phyloP scores from a whole-genome alignment of 2,797 vertebrate genomes.

The Channallabes apus region DNA sequence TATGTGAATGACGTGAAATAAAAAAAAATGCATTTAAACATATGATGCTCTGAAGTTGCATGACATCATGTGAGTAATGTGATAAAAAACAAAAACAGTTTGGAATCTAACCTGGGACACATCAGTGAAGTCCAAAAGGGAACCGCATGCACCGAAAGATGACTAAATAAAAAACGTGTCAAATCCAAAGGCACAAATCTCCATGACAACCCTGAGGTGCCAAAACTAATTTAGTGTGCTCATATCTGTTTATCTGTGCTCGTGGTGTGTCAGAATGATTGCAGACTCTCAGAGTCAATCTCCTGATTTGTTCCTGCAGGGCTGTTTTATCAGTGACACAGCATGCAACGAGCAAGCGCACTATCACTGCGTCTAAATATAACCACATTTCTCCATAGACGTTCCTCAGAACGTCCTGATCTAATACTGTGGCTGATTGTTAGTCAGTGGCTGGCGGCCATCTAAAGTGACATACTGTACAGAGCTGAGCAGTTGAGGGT shows the following conservation, averaged over 20 bases:
- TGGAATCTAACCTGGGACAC: too few species aligned
- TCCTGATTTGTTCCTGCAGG: neutral
- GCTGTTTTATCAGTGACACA: conserved; percentile 15
- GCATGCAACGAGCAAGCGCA: neutral
- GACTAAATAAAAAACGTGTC: conserved; percentile 9
- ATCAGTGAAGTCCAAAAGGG: too few species aligned
- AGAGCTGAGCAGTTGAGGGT: neutral
- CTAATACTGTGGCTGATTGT: neutral
- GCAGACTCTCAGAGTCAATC: conserved; percentile 9
- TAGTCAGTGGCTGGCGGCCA: neutral
- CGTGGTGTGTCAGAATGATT: conserved; percentile 10
- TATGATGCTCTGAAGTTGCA: too few species aligned
- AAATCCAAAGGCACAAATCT: neutral
- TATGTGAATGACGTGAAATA: too few species aligned
- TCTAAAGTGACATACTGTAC: neutral
- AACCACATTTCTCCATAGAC: conserved; percentile 2
- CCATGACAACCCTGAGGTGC: conserved; percentile 33
- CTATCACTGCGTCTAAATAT: conserved; percentile 32
- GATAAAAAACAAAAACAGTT: neutral
- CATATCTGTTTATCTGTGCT: conserved; percentile 33
- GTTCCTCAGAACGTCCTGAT: neutral
- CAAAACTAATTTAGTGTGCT: conserved; percentile 40
- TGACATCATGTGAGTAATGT: too few species aligned
- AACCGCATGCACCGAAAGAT: neutral
- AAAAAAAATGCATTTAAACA: too few species aligned